Evolutionary conservation across 2,888 invertebrate genomes (phyloP), one percentile per base, ranked within the genome.

Genomic region (Dryobota labecula): DNA sequence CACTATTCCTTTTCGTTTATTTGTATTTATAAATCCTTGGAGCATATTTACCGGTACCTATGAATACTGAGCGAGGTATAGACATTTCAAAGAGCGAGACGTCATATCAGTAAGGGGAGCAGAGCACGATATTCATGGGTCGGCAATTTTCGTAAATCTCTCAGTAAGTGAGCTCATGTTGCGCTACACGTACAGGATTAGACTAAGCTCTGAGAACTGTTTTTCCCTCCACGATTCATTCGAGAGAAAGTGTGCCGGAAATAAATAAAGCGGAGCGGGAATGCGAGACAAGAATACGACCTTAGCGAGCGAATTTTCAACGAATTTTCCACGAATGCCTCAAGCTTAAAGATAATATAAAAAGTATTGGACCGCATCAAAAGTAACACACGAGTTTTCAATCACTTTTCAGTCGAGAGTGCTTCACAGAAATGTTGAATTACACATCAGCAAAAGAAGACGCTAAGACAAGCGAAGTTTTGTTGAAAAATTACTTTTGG

Each of bases 141-240:
- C 84, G 85, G 87, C 89, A 88, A 89, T 89, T 89, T 87, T 78
- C 81, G 74, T 84, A 90, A 92, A 92, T 91, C 92, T 91, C 90
- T 89, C 88, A 86, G 89, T 90, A 90, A 91, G 92, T 90, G 90
- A 88, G 89, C 89, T 88, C 87, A 82, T 91, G 89, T 90, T 87
- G 86, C 82, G 84, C 86, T 86, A 89, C 90, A 89, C 87, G 88
- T 89, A 87, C 83, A 85, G 90, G 91, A 92, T 93, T 92, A 92
- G 87, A 85, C 86, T 91, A 90, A 92, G 91, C 92, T 84, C 88
- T 87, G 89, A 86, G 89, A 92, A 91, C 91, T 91, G 92, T 92
- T 92, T 92, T 90, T 90, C 89, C 83, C 86, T 88, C 85, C 85
- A 81, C 90, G 87, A 90, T 90, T 90, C 89, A 90, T 90, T 89